Conservation (phyloP, 2,888 invertebrate species). For the Chaitophorus viminalis region DNA sequence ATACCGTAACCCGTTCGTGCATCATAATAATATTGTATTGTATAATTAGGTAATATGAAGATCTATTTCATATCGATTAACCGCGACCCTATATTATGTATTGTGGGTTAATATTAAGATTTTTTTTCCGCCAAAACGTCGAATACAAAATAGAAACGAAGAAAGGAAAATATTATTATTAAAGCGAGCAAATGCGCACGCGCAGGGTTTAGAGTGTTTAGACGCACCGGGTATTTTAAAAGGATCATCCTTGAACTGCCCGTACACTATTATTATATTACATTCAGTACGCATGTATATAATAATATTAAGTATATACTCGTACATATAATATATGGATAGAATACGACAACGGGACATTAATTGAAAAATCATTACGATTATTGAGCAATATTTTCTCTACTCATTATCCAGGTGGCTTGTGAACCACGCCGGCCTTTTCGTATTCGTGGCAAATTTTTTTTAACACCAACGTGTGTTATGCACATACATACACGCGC, state of each 20-base stretch:
- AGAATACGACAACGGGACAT: neutral
- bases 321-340: neutral
- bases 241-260: conserved; percentile 49
- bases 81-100: neutral
- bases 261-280: conserved; percentile 41
- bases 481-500: neutral
- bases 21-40: neutral
- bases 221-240: conserved; percentile 16
- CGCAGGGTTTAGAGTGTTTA: too few relatives aligned
- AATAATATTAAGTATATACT: too few relatives aligned
- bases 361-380: conserved; percentile 44
- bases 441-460: neutral
- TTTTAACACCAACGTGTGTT: neutral
- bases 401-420: neutral
- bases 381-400: conserved; percentile 15
- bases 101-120: neutral
- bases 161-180: neutral
- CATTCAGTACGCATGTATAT: too few relatives aligned
- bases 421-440: neutral
- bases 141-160: neutral
- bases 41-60: too few relatives aligned
- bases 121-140: neutral
- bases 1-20: neutral
- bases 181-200: neutral
- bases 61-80: conserved; percentile 1